Conservation (phyloP, 1,140 invertebrate genomes). For the Trichogramma pretiosum region DNA sequence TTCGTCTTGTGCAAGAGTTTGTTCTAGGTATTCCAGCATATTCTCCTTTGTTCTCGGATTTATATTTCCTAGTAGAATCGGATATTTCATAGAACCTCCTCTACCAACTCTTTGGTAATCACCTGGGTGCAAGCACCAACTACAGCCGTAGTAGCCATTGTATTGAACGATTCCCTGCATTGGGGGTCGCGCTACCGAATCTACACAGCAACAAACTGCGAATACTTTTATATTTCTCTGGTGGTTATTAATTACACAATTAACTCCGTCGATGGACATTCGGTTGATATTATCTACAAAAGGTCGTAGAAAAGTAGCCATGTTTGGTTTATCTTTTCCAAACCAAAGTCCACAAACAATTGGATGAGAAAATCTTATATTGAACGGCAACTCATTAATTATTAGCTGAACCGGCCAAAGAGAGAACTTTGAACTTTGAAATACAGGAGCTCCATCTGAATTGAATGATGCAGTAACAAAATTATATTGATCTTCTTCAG, state of each 20-base stretch:
- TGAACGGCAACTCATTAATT: constrained; percentile 12
- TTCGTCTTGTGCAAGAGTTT: background rate
- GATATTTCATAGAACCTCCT: background rate
- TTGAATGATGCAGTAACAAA: constrained; percentile 9
- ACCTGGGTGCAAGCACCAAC: background rate
- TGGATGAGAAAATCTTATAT: background rate
- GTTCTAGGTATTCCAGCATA: background rate
- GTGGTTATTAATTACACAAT: background rate
- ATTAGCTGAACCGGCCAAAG: constrained; percentile 14
- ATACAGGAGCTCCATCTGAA: constrained; percentile 12
- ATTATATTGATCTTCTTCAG: background rate
- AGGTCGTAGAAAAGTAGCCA: background rate
- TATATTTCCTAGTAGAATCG: background rate
- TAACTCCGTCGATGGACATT: background rate
- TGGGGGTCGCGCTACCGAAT: constrained; percentile 2
- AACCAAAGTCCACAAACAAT: constrained; percentile 7
- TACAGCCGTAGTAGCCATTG: background rate
- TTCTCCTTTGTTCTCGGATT: background rate
- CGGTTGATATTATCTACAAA: background rate
- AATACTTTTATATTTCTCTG: background rate
- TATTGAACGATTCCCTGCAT: background rate
- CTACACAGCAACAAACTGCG: background rate
- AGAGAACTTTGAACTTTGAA: constrained; percentile 14
- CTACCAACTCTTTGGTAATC: no score
- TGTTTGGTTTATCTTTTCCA: no score